These are phyloP conservation scores for Axea sp. DNA, from an alignment of 2,888 invertebrate species.

Conservation along the genomic window DNA sequence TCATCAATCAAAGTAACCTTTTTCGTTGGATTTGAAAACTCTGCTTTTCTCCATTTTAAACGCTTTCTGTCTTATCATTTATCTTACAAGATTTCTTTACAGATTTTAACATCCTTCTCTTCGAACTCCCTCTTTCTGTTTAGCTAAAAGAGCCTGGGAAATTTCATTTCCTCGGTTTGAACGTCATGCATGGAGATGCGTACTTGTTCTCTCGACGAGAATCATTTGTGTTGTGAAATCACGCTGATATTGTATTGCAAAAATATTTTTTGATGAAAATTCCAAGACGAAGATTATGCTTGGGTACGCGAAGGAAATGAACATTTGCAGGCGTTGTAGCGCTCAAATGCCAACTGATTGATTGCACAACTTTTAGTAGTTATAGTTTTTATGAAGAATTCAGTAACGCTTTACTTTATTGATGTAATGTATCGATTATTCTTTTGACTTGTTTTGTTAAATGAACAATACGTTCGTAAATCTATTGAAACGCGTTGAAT, in stretches of 20 bases:
- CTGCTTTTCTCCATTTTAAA: no score
- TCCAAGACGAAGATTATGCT: constrained; percentile 12
- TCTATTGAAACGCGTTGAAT: constrained; percentile 16
- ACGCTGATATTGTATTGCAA: constrained; percentile 12
- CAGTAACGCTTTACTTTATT: constrained; percentile 28
- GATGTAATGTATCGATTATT: constrained; percentile 29
- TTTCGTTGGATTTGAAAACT: no score
- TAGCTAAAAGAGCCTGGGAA: no score
- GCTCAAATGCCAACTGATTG: constrained; percentile 37
- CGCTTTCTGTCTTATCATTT: no score
- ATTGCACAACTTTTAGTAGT: constrained; percentile 18
- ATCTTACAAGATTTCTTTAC: no score
- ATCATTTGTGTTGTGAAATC: no score
- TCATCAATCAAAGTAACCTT: no score
- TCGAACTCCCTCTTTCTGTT: no score
- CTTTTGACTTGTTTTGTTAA: constrained; percentile 34
- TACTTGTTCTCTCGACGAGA: no score
- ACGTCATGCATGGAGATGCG: no score
- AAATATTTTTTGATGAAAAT: constrained; percentile 13
- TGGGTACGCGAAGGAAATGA: constrained; percentile 31
- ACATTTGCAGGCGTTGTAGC: constrained; percentile 5
- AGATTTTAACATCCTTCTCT: no score
- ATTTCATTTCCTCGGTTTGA: no score
- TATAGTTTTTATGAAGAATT: constrained; percentile 22
- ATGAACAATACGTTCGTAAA: constrained; percentile 15